phyloP scores from a whole-genome alignment of 2,888 invertebrate species.

The Ophraella communa region DNA sequence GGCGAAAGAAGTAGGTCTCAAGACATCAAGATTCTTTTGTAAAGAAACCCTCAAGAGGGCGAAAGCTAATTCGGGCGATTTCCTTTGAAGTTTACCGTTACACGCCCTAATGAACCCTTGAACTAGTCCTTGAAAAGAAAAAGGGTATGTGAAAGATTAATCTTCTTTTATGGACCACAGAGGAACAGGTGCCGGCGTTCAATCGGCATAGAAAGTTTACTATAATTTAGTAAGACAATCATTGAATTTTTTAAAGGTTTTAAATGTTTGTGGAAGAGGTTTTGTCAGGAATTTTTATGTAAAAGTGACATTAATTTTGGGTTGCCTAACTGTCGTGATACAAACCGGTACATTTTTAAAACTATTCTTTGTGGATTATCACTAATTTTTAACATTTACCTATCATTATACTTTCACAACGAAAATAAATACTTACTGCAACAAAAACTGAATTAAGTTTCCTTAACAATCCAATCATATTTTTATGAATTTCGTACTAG shows the following conservation, averaged over 20 bases:
- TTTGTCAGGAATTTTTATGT: neutral
- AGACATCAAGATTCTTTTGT: constrained; percentile 21
- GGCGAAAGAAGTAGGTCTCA: constrained; percentile 10
- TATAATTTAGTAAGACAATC: constrained; percentile 12
- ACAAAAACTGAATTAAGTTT: too few species aligned
- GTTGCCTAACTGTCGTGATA: too few species aligned
- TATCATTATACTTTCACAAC: too few species aligned
- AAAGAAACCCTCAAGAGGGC: constrained; percentile 16
- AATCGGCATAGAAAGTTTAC: constrained; percentile 11
- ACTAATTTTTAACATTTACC: too few species aligned
- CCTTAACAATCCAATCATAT: too few species aligned
- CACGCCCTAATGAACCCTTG: constrained; percentile 41
- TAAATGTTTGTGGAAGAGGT: neutral
- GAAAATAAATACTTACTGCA: too few species aligned
- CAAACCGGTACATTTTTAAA: too few species aligned
- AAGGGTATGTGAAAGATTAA: constrained; percentile 34
- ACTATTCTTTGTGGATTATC: too few species aligned
- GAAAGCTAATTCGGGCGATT: constrained; percentile 26
- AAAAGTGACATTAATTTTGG: neutral
- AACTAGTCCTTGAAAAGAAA: constrained; percentile 38
- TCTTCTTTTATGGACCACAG: constrained; percentile 30
- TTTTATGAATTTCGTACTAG: too few species aligned
- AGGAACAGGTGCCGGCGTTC: constrained; percentile 17
- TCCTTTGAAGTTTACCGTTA: constrained; percentile 41
- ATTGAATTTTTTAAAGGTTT: neutral